Percentiles rank a stretch among this genome's conserved stretches.
These are phyloP conservation scores for Lumbricus terrestris DNA, from an alignment of 2,888 invertebrate species.

Conservation along the genomic window DNA sequence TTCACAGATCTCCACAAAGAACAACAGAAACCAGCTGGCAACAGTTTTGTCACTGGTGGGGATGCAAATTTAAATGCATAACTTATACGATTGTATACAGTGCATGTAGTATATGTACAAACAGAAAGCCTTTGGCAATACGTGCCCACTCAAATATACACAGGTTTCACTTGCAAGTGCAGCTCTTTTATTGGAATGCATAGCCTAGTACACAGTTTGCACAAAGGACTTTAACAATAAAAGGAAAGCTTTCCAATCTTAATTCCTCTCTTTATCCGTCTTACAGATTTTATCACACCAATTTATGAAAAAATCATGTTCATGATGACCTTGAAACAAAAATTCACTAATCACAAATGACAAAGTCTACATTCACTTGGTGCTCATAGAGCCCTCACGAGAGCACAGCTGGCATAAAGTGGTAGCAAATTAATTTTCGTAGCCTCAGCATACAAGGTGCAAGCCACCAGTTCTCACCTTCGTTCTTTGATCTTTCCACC, in stretches of 20 bases:
- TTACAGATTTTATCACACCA: neutral
- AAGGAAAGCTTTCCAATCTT: neutral
- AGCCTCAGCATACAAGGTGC: neutral
- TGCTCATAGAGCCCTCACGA: neutral
- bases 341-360: neutral
- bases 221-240: neutral
- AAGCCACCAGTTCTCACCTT: neutral
- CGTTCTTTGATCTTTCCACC: neutral
- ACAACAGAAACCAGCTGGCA: neutral
- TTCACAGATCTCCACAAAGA: neutral
- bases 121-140: neutral
- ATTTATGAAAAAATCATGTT: neutral
- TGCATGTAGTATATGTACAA: neutral
- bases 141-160: neutral
- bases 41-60: neutral
- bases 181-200: neutral
- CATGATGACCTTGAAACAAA: neutral
- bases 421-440: neutral
- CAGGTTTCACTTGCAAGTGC: neutral
- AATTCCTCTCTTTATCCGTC: neutral
- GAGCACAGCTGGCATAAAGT: neutral
- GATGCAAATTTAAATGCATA: neutral
- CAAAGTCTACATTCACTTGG: neutral
- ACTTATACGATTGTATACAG: neutral
- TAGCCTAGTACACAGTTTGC: neutral